These are phyloP conservation scores for Heloderma charlesbogerti DNA, from an alignment of 2,113 vertebrate genomes.

Conservation along the genomic window DNA sequence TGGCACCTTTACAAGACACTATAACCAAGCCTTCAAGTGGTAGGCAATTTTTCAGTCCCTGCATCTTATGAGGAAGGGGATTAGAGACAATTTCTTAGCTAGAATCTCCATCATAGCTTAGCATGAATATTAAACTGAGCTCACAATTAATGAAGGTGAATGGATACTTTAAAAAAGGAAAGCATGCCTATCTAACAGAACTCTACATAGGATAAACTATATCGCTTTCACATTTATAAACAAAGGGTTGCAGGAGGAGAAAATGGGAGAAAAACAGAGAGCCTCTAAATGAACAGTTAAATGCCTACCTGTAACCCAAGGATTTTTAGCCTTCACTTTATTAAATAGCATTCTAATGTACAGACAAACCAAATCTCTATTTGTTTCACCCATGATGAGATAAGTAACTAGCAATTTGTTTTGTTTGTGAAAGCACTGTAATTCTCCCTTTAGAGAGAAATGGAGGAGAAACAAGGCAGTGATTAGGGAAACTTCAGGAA, in stretches of 20 bases:
- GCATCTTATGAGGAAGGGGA: too few species aligned
- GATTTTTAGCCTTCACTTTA: not conserved
- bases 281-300: slow-evolving; percentile 3
- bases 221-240: slow-evolving; percentile 3
- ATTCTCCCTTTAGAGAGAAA: not conserved
- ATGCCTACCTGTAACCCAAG: not conserved
- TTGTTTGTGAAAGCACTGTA: not conserved
- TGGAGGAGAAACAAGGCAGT: not conserved
- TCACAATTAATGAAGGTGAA: slow-evolving; percentile 25
- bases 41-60: slow-evolving; percentile 21
- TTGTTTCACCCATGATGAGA: not conserved
- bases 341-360: fast-evolving
- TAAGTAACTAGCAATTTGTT: slow-evolving; percentile 2
- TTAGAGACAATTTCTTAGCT: not conserved
- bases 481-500: not conserved
- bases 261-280: not conserved
- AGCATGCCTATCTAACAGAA: slow-evolving; percentile 25
- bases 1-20: slow-evolving; percentile 36
- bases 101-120: slow-evolving; percentile 11
- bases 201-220: slow-evolving; percentile 30
- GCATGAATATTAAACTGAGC: slow-evolving; percentile 49
- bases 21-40: not conserved
- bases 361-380: fast-evolving
- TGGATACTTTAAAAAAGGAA: slow-evolving; percentile 20
- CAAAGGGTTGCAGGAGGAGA: not conserved